A percentile compares a stretch with the other conserved stretches of the same genome.
These are phyloP conservation scores for Eupsilia transversa DNA, from an alignment of 2,888 invertebrate species.

Conservation along the genomic window DNA sequence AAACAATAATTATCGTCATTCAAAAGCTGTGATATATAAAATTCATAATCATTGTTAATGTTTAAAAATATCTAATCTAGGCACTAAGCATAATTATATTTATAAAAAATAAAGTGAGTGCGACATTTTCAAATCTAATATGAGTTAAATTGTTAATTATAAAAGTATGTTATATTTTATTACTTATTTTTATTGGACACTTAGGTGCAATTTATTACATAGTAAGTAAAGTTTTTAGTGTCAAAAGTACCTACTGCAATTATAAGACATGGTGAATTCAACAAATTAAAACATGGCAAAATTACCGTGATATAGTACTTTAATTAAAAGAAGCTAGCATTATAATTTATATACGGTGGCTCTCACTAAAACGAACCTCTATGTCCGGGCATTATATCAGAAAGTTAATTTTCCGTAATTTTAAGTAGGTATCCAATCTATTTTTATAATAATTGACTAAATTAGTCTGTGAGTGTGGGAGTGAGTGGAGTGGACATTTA, in stretches of 20 bases:
- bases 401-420: neutral
- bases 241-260: slow-evolving; percentile 16
- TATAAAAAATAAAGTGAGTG: slow-evolving; percentile 6
- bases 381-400: neutral
- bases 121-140: slow-evolving; percentile 12
- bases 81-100: slow-evolving; percentile 27
- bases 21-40: slow-evolving; percentile 74
- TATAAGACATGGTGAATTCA: neutral
- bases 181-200: slow-evolving; percentile 15
- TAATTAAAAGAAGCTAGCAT: neutral
- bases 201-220: slow-evolving; percentile 36
- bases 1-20: slow-evolving; percentile 44
- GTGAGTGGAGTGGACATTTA: slow-evolving; percentile 14
- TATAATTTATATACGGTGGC: slow-evolving; percentile 16
- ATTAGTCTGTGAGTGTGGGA: too few relatives aligned
- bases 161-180: slow-evolving; percentile 15
- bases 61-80: slow-evolving; percentile 43
- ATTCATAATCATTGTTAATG: slow-evolving; percentile 69
- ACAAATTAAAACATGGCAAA: slow-evolving; percentile 1
- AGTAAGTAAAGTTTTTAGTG: slow-evolving; percentile 7
- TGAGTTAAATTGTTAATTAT: slow-evolving; percentile 13
- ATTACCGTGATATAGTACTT: slow-evolving; percentile 10
- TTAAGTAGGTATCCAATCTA: slow-evolving; percentile 8
- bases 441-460: slow-evolving; percentile 7
- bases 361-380: neutral